Evolutionary conservation across 2,888 invertebrate species (phyloP).

Genomic region (Drosophila affinis): DNA sequence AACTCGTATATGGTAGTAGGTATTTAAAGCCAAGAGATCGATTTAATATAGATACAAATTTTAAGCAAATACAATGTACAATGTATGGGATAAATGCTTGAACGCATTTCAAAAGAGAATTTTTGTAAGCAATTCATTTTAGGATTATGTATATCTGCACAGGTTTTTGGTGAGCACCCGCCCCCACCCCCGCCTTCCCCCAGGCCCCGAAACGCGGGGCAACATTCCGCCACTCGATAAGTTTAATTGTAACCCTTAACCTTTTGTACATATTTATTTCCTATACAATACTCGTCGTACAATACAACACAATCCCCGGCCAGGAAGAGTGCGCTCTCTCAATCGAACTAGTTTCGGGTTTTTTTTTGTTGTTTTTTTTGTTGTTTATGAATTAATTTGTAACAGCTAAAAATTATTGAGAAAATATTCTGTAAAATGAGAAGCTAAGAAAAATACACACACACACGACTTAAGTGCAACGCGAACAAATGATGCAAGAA

Average conservation of each 20-base stretch:
- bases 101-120: conserved; percentile 18
- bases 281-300: conserved; percentile 18
- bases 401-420: conserved; percentile 35
- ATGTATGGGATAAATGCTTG: conserved; percentile 45
- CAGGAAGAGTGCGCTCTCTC: not conserved
- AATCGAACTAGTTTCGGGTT: conserved; percentile 51
- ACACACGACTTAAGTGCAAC: conserved; percentile 17
- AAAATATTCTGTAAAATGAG: conserved; percentile 34
- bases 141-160: conserved; percentile 33
- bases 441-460: conserved; percentile 30
- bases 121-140: conserved; percentile 64
- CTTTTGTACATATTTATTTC: conserved; percentile 55
- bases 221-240: conserved; percentile 44
- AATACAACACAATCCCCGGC: not conserved
- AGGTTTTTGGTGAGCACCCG: conserved; percentile 31
- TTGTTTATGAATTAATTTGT: conserved; percentile 55
- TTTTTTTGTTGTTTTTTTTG: conserved; percentile 63
- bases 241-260: conserved; percentile 54
- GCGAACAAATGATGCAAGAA: conserved; percentile 42
- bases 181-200: no score
- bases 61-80: conserved; percentile 28
- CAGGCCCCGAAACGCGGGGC: not conserved
- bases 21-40: conserved; percentile 28
- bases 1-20: conserved; percentile 23
- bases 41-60: conserved; percentile 43